A percentile compares a stretch with the other conserved stretches of the same genome.
Evolutionary conservation across 2,113 vertebrate genomes (phyloP).

Genomic region (Carlito syrichta): DNA sequence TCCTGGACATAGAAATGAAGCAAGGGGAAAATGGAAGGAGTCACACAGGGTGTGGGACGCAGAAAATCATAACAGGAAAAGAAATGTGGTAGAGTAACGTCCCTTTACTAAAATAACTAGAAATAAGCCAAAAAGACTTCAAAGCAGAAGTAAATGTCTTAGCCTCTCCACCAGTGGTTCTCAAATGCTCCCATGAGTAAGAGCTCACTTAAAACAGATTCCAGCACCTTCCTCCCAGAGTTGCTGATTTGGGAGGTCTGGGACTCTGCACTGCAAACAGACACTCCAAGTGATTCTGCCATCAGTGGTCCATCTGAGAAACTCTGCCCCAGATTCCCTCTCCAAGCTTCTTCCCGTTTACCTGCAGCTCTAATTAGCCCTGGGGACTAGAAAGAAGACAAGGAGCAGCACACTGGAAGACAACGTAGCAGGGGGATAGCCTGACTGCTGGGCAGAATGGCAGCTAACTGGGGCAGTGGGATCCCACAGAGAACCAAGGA

Average conservation of each 20-base stretch:
- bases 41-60: background rate
- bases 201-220: background rate
- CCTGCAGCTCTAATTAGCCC: background rate
- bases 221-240: background rate
- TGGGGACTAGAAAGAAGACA: background rate
- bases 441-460: no score
- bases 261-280: background rate
- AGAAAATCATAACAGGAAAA: background rate
- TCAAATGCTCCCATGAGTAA: background rate
- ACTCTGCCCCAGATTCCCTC: background rate
- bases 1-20: background rate
- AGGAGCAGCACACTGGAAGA: background rate
- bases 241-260: background rate
- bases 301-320: background rate
- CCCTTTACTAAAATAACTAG: background rate
- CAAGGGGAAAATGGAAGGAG: background rate
- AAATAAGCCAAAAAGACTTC: background rate
- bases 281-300: background rate
- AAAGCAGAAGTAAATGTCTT: background rate
- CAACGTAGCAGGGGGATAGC: background rate
- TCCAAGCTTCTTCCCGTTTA: background rate
- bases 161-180: background rate
- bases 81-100: background rate
- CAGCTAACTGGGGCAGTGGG: background rate
- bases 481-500: background rate